These are phyloP conservation scores for Lordiphosa mommai DNA, from an alignment of 1,140 invertebrate species.

Conservation along the genomic window DNA sequence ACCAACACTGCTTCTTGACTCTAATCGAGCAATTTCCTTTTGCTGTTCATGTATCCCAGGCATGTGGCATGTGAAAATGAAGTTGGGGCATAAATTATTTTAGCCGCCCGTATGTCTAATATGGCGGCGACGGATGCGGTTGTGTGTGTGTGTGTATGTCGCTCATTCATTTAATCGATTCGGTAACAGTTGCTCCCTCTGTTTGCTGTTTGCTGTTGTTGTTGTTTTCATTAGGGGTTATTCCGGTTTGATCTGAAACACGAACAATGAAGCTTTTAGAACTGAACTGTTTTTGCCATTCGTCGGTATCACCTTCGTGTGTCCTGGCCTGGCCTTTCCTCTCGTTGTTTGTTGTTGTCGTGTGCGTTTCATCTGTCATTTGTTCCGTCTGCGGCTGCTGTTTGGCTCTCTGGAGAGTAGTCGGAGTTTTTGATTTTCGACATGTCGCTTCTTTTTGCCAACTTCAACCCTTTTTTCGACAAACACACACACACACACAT, in stretches of 20 bases:
- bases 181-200: conserved; percentile 51
- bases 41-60: conserved; percentile 14
- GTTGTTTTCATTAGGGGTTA: conserved; percentile 74
- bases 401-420: conserved; percentile 67
- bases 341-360: conserved; percentile 22
- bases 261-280: conserved; percentile 25
- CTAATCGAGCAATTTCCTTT: conserved; percentile 38
- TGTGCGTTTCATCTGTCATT: conserved; percentile 62
- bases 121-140: conserved; percentile 61
- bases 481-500: conserved; percentile 9
- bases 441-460: conserved; percentile 48
- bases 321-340: not conserved
- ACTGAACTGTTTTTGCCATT: conserved; percentile 31
- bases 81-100: conserved; percentile 62
- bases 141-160: conserved; percentile 8
- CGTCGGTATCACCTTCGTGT: conserved; percentile 37
- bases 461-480: conserved; percentile 66
- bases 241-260: conserved; percentile 63
- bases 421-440: conserved; percentile 74
- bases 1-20: conserved; percentile 14
- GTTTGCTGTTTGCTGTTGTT: conserved; percentile 26
- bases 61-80: conserved; percentile 6
- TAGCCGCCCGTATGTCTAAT: conserved; percentile 53
- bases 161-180: conserved; percentile 64
- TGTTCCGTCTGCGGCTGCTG: conserved; percentile 42